Base-by-base conservation (phyloP, 2,113 vertebrate species). In the Cebidichthys violaceus region DNA sequence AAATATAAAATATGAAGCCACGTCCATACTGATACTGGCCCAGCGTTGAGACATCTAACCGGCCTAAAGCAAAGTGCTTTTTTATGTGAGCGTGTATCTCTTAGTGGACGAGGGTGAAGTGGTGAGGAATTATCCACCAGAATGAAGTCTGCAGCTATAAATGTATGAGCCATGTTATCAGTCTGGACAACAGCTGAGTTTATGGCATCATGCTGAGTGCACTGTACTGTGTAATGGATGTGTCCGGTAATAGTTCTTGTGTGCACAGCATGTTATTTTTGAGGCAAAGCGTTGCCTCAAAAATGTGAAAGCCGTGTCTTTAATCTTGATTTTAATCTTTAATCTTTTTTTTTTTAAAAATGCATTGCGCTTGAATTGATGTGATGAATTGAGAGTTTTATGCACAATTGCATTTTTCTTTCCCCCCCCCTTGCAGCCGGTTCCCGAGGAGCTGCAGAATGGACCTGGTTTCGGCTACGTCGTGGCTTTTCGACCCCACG, bases 381-480 rank as follows among this genome's bases (percentile, higher is more conserved):
- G 6, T 6, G 20, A 54, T 76, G 52, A 37, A 54, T 22, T 31
- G 10, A 55, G 29, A 18, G 11, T 31, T 41, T 33, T 15, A 27
- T 4, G 6, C 54, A 31, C 22, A 60, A 10, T 17, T 33, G 6
- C 6, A 35, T 24, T 76, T 62, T 35, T 71, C 5, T 18, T 17
- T 20, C 17, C 17, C 45, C 17, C 22, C 5, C 2, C 54, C 74
- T 20, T 77, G 8, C 87, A 99, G 98, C 98, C 98, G 0, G 98
- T 99, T 71, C 98, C 98, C 0, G 98, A 99, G 89, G 98, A 99
- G 89, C 92, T 97, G 70, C 98, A 99, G 93, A 99, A 98, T 0
- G 98, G 98, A 9, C 94, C 96, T 0, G 98, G 98, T n/a, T 99
- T 99, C 0, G 98, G 98, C 4, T 99, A 99, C 0, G 98, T 99